Evolutionary conservation across 2,113 vertebrate species (phyloP), one percentile per base, ranked within the genome.

Genomic region (Engystomops pustulosus): DNA sequence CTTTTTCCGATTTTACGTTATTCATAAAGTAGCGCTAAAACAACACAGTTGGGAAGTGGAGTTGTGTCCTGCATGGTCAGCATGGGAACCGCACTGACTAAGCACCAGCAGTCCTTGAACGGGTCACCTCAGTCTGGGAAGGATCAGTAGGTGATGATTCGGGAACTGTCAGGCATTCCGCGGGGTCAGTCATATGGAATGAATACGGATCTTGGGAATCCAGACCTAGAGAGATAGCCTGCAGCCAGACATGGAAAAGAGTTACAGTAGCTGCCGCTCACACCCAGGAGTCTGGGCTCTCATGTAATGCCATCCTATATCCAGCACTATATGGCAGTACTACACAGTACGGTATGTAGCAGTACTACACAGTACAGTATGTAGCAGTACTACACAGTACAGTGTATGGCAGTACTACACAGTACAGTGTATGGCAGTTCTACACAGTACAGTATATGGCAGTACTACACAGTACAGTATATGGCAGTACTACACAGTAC

Each of bases 21-120:
- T 83, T 65, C 41, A 76, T 25, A 30, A 65, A 76, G 55, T 75
- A 36, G 32, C 30, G 8, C 81, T 67, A 49, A 36, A 67, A 67
- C n/a, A 76, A 83, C 81, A 83, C 6, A 12, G 41, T 67, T 76
- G 55, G 71, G 81, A 51, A 65, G 58, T 38, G 14, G 70, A 6
- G 34, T 34, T 67, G 6, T 23, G 81, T 83, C 68, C 55, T 83
- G 81, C 70, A 11, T 34, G 41, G 38, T 83, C 81, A 83, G 81
- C 81, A 76, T 83, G 81, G 71, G 81, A 83, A 83, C 81, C 20
- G 32, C 81, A 51, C 81, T 83, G 81, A 83, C 36, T 83, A 83
- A 83, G 81, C 62, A 67, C 30, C 4, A 4, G 62, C 58, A 53
- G 58, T 82, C 68, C 68, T 82, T 72, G 27, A 44, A 30, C 49